Percentiles rank a stretch among this genome's conserved stretches.
Evolutionary conservation across 1,140 invertebrate species (phyloP).

Genomic region (Brachionus paranguensis): DNA sequence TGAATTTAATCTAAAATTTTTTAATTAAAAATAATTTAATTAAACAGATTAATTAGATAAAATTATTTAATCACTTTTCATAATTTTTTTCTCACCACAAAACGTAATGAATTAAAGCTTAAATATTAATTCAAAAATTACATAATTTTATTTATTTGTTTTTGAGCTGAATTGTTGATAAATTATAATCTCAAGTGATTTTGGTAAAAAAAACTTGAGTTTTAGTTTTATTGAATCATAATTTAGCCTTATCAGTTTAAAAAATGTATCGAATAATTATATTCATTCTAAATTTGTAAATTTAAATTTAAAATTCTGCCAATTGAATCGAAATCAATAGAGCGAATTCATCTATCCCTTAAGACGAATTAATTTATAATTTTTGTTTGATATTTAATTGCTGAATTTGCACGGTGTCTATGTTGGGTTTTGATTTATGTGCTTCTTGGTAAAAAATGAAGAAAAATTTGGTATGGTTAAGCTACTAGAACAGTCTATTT

Average conservation of each 20-base stretch:
- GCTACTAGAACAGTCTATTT: neutral
- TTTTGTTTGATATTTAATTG: too few relatives aligned
- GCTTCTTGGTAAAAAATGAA: neutral
- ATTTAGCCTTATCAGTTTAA: neutral
- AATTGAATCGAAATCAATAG: too few relatives aligned
- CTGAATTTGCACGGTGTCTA: too few relatives aligned
- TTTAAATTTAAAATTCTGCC: too few relatives aligned
- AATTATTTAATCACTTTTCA: neutral
- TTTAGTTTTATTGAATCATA: neutral
- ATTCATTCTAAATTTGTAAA: too few relatives aligned
- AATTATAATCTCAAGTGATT: neutral
- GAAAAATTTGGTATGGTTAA: neutral
- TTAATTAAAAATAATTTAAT: neutral
- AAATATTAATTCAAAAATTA: neutral
- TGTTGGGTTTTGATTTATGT: neutral
- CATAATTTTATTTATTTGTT: neutral
- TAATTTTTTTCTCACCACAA: neutral
- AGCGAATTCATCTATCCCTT: too few relatives aligned
- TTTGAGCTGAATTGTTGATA: neutral
- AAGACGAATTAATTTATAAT: too few relatives aligned
- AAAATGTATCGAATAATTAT: neutral
- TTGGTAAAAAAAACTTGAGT: neutral
- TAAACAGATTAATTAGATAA: neutral
- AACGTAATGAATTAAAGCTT: neutral
- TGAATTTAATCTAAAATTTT: too few relatives aligned